Percentiles rank a stretch among this genome's conserved stretches.
Conservation (phyloP, 2,888 invertebrate genomes). For the Ornithoptera priamus region DNA sequence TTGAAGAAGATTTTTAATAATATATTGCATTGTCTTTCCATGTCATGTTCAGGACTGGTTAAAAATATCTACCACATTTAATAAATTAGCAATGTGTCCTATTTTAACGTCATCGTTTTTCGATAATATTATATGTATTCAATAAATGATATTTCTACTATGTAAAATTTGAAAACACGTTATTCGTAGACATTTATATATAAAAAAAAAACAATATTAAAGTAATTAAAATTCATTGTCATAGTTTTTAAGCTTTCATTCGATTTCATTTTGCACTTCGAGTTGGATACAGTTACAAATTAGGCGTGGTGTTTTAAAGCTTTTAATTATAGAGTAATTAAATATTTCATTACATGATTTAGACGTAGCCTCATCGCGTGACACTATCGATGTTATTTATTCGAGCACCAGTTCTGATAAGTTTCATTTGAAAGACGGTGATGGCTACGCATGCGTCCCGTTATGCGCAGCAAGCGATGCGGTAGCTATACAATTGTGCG, state of each 20-base stretch:
- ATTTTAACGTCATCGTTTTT: conserved; percentile 76
- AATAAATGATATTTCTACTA: conserved; percentile 78
- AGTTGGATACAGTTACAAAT: conserved; percentile 73
- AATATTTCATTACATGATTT: conserved; percentile 69
- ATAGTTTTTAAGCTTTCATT: conserved; percentile 76
- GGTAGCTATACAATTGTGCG: conserved; percentile 16
- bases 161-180: conserved; percentile 75
- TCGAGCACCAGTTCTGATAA: conserved; percentile 52
- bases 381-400: conserved; percentile 56
- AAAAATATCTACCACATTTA: conserved; percentile 65
- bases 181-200: conserved; percentile 74
- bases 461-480: conserved; percentile 2
- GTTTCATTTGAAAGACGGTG: conserved; percentile 41
- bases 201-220: conserved; percentile 54
- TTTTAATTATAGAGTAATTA: conserved; percentile 67
- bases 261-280: conserved; percentile 77
- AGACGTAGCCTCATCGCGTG: conserved; percentile 67
- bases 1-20: conserved; percentile 62
- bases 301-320: conserved; percentile 60
- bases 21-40: conserved; percentile 56
- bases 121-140: conserved; percentile 79
- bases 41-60: conserved; percentile 67
- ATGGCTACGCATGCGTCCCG: conserved; percentile 37
- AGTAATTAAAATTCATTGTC: conserved; percentile 75
- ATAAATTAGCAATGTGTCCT: conserved; percentile 72